phyloP scores from a whole-genome alignment of 2,113 vertebrate species.

The Malurus melanocephalus region DNA sequence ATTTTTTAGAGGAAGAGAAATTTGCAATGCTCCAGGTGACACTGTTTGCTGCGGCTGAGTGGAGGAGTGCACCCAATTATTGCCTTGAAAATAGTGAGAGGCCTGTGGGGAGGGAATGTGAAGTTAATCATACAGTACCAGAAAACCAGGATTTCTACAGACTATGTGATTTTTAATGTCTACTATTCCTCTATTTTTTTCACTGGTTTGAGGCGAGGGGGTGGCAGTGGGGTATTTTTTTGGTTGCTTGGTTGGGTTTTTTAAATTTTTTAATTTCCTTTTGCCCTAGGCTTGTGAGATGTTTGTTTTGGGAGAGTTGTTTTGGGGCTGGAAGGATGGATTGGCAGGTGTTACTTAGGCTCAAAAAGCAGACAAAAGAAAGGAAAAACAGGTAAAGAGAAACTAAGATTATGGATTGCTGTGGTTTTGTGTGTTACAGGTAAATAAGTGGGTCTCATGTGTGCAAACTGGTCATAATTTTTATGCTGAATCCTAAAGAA shows the following conservation, averaged over 20 bases:
- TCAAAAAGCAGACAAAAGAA: background rate
- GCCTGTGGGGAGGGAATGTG: rapidly evolving
- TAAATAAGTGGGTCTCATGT: background rate
- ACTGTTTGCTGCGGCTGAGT: background rate
- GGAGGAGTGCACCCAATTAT: background rate
- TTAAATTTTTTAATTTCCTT: background rate
- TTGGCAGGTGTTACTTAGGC: background rate
- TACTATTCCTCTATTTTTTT: background rate
- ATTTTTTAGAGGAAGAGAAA: background rate
- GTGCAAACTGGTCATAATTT: background rate
- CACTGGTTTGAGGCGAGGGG: background rate
- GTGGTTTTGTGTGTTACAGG: background rate
- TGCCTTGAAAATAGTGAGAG: background rate
- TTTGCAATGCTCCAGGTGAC: background rate
- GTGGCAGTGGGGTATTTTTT: background rate
- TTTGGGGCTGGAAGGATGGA: background rate
- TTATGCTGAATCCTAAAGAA: background rate
- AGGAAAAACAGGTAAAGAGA: background rate
- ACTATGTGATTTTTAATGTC: background rate
- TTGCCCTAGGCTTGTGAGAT: background rate
- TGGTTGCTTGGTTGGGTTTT: background rate
- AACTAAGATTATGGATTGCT: background rate
- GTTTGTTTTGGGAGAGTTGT: background rate
- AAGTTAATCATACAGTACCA: background rate
- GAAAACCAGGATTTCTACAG: background rate